phyloP scores from a whole-genome alignment of 2,888 invertebrate species.

The Emmelina monodactyla region DNA sequence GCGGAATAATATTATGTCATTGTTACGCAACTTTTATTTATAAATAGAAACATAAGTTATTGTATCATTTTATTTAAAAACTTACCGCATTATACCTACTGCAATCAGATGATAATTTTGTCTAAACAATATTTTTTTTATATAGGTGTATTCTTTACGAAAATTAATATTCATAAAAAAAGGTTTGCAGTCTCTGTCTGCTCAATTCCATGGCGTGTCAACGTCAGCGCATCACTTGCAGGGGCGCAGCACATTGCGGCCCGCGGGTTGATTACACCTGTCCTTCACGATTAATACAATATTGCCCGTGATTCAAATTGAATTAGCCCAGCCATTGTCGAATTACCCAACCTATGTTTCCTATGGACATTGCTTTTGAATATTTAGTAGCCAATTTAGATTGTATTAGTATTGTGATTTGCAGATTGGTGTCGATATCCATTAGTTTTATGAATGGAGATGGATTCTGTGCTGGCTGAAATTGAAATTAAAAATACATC shows the following conservation, averaged over 20 bases:
- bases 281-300: conserved; percentile 62
- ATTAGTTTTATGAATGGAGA: conserved; percentile 4
- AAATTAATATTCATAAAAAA: not conserved
- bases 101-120: no score
- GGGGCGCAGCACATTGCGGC: conserved; percentile 27
- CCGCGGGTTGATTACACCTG: conserved; percentile 58
- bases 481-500: no score
- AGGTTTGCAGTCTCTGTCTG: conserved; percentile 4
- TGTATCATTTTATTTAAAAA: no score
- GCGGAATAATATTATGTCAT: no score
- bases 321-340: conserved; percentile 55
- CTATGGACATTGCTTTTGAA: conserved; percentile 49
- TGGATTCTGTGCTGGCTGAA: no score
- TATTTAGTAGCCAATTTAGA: conserved; percentile 58
- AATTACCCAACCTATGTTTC: conserved; percentile 49
- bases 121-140: no score
- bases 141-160: no score
- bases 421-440: not conserved
- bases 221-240: conserved; percentile 24
- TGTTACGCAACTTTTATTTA: no score
- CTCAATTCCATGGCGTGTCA: conserved; percentile 17
- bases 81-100: no score
- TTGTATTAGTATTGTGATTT: conserved; percentile 24
- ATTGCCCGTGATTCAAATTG: conserved; percentile 61
- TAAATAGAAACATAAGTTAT: no score